Evolutionary conservation across 2,797 vertebrate species (phyloP).

Genomic region (Cynodonichthys magdalenae): DNA sequence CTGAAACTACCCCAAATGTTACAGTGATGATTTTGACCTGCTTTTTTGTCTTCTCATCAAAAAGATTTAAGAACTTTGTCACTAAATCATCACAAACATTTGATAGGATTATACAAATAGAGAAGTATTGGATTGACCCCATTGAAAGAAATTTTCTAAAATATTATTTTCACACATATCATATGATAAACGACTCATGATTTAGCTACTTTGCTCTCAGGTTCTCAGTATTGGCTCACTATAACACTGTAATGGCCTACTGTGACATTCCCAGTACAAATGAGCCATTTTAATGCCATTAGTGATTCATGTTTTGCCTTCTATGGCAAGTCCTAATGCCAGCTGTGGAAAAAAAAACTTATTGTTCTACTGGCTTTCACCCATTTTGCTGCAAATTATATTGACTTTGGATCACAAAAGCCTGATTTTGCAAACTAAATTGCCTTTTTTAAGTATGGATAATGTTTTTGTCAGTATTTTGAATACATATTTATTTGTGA

Average conservation of each 20-base stretch:
- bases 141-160: background rate
- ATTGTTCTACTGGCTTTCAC: slow-evolving; percentile 22
- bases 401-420: background rate
- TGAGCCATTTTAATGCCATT: slow-evolving; percentile 25
- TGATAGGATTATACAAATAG: background rate
- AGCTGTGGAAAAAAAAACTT: slow-evolving; percentile 2
- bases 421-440: background rate
- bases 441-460: background rate
- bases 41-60: background rate
- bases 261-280: slow-evolving; percentile 13
- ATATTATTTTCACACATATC: background rate
- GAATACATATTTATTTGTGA: background rate
- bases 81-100: background rate
- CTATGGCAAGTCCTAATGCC: slow-evolving; percentile 8
- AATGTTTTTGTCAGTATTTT: background rate
- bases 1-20: slow-evolving; percentile 33
- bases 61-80: slow-evolving; percentile 5
- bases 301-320: slow-evolving; percentile 20
- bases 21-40: background rate
- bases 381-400: slow-evolving; percentile 19
- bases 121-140: background rate
- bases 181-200: slow-evolving; percentile 3
- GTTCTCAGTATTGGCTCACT: slow-evolving; percentile 2
- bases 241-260: background rate
- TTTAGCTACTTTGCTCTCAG: slow-evolving; percentile 10